A percentile compares a stretch with the other conserved stretches of the same genome.
Conservation (phyloP, 1,140 invertebrate genomes). For the Aphidius ervi region DNA sequence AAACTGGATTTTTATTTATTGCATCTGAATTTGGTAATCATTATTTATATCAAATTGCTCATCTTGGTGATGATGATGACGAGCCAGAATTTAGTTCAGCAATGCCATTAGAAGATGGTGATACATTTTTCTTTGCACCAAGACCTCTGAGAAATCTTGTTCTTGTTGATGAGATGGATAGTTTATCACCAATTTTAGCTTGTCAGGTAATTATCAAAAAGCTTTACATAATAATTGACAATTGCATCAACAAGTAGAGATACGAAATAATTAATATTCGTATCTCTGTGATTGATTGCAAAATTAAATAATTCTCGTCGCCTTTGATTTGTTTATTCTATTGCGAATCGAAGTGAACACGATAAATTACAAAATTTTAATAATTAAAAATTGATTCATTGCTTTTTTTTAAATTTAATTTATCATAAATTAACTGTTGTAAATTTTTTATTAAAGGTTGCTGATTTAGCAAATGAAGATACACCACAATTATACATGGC, state of each 20-base stretch:
- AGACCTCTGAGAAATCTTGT: constrained; percentile 92
- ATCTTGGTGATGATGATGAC: constrained; percentile 98
- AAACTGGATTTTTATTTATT: constrained; percentile 98
- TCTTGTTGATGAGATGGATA: constrained; percentile 96
- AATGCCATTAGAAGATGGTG: constrained; percentile 97
- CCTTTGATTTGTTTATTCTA: constrained; percentile 39
- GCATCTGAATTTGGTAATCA: constrained; percentile 99
- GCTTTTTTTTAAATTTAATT: constrained; percentile 8
- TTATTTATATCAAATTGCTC: constrained; percentile 97
- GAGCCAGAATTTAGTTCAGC: constrained; percentile 98
- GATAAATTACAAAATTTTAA: constrained; percentile 33
- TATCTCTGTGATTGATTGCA: constrained; percentile 40
- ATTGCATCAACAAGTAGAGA: constrained; percentile 39
- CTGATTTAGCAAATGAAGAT: constrained; percentile 92
- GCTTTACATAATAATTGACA: neutral
- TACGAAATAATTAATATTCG: constrained; percentile 21
- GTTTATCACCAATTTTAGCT: constrained; percentile 88
- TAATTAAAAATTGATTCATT: neutral
- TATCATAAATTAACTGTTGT: neutral
- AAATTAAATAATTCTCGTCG: constrained; percentile 44
- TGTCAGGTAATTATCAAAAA: constrained; percentile 64
- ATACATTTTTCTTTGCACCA: constrained; percentile 98
- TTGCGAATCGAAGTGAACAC: constrained; percentile 45
- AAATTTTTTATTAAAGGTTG: constrained; percentile 52
- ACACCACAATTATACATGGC: constrained; percentile 96